A percentile compares a stretch with the other conserved stretches of the same genome.
Evolutionary conservation across 1,140 invertebrate species (phyloP).

Genomic region (Asbolus verrucosus): DNA sequence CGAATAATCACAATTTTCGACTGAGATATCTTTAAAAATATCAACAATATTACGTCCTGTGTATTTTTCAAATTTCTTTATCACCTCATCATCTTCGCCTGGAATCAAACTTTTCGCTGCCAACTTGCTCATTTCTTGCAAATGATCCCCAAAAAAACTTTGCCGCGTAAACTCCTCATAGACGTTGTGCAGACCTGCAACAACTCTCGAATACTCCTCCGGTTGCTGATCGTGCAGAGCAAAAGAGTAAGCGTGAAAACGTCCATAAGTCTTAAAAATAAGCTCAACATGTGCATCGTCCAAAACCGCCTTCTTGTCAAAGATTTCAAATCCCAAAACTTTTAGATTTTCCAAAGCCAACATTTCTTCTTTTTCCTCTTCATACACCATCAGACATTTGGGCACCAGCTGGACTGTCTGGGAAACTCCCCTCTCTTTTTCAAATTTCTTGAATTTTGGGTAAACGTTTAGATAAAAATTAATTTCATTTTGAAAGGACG

Average conservation of each 20-base stretch:
- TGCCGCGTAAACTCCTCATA: too few relatives aligned
- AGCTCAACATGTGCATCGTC: slow-evolving; percentile 2
- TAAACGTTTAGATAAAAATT: not conserved
- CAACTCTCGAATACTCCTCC: too few relatives aligned
- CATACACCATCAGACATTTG: not conserved
- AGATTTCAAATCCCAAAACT: slow-evolving; percentile 3
- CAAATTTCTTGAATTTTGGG: not conserved
- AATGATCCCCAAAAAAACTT: too few relatives aligned
- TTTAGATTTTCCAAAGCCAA: slow-evolving; percentile 18
- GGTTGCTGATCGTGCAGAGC: too few relatives aligned
- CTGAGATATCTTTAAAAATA: not conserved
- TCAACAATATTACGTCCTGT: not conserved
- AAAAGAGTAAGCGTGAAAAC: too few relatives aligned
- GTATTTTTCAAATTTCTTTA: not conserved
- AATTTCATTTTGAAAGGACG: slow-evolving; percentile 12
- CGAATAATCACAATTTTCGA: not conserved
- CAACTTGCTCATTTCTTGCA: too few relatives aligned
- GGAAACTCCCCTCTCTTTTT: not conserved
- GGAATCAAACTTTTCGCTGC: too few relatives aligned
- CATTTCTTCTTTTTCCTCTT: slow-evolving; percentile 6
- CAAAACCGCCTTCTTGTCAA: not conserved
- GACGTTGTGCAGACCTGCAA: too few relatives aligned
- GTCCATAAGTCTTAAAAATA: too few relatives aligned
- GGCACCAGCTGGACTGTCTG: not conserved
- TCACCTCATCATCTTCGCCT: not conserved